Percentiles rank a stretch among this genome's conserved stretches.
Conservation (phyloP, 2,888 invertebrate species). For the Ceramica pisi region DNA sequence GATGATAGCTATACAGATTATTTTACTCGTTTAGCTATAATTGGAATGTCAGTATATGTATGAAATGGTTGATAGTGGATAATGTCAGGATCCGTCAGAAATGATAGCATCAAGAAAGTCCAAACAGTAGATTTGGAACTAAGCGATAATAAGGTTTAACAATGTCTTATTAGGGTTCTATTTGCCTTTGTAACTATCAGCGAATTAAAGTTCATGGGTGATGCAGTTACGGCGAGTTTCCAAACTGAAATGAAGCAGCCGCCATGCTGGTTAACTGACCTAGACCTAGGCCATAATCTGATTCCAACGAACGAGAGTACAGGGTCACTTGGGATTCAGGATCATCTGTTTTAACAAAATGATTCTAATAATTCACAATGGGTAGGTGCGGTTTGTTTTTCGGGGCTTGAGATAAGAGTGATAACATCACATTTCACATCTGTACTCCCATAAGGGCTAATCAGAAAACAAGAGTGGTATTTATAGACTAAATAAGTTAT, state of each 20-base stretch:
- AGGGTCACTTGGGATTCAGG: neutral
- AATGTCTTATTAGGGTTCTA: neutral
- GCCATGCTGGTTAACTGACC: neutral
- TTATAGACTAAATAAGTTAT: neutral
- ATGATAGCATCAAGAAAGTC: neutral
- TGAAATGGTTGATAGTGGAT: neutral
- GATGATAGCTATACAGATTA: constrained; percentile 23
- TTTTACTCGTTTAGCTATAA: constrained; percentile 37
- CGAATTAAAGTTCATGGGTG: constrained; percentile 5
- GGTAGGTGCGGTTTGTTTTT: too few species aligned
- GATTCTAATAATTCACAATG: neutral
- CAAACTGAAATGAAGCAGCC: constrained; percentile 5
- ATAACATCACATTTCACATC: too few species aligned
- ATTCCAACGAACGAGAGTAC: neutral
- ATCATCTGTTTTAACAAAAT: neutral
- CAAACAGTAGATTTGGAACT: neutral
- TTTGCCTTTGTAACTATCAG: neutral
- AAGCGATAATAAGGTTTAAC: neutral
- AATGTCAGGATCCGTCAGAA: constrained; percentile 17
- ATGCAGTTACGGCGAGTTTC: constrained; percentile 6
- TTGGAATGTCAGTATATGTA: constrained; percentile 25
- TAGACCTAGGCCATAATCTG: neutral
- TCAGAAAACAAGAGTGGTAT: neutral
- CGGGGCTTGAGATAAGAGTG: neutral
- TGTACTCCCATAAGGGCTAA: too few species aligned